Percentiles rank a stretch among this genome's conserved stretches.
Conservation (phyloP, 2,113 vertebrate species). For the Rutilus rutilus region DNA sequence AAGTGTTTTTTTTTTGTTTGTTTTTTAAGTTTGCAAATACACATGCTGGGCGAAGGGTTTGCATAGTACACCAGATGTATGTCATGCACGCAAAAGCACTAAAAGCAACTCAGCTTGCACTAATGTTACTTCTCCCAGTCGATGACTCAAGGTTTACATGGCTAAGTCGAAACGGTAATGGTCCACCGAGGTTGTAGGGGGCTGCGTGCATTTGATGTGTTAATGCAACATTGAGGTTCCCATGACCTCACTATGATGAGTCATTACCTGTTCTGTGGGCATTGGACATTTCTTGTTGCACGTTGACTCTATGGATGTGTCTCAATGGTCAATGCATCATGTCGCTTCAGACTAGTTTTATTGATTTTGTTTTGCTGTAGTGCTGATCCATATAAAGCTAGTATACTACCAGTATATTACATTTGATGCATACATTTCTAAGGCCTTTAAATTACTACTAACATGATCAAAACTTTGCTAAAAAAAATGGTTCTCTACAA, state of each 20-base stretch:
- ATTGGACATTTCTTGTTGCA: neutral
- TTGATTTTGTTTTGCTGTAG: neutral
- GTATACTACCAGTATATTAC: too few species aligned
- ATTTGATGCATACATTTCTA: too few species aligned
- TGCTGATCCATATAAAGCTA: neutral
- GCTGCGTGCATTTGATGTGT: constrained; percentile 22
- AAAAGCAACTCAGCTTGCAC: constrained; percentile 35
- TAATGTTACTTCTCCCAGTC: constrained; percentile 29
- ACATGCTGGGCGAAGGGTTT: constrained; percentile 9
- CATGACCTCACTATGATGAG: constrained; percentile 9
- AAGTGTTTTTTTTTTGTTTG: constrained; percentile 10
- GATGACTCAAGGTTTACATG: constrained; percentile 45
- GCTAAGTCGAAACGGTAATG: constrained; percentile 16
- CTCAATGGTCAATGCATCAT: neutral
- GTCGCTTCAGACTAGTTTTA: neutral
- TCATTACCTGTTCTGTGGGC: constrained; percentile 22
- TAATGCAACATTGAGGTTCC: constrained; percentile 22
- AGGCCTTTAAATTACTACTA: too few species aligned
- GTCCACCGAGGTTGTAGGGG: constrained; percentile 28
- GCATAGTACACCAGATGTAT: constrained; percentile 32
- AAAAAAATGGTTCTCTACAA: too few species aligned
- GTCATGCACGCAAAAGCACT: constrained; percentile 4
- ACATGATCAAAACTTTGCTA: too few species aligned
- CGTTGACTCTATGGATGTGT: neutral
- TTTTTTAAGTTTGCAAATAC: neutral